Percentiles rank a stretch among this genome's conserved stretches.
phyloP scores from a whole-genome alignment of 2,888 invertebrate species.

The Keiferia lycopersicella region DNA sequence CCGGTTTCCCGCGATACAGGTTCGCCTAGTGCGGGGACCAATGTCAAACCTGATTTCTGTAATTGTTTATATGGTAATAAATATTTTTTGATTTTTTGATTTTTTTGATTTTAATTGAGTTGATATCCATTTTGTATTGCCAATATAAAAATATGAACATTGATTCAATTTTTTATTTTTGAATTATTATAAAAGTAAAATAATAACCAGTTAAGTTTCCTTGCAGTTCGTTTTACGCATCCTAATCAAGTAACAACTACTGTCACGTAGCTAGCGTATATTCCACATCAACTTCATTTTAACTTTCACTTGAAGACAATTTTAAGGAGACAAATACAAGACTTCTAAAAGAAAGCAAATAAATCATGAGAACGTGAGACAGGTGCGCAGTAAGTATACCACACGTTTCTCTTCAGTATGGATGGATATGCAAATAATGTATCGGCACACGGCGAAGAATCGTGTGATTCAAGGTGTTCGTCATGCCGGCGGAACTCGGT shows the following conservation, averaged over 20 bases:
- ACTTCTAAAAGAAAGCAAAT: slow-evolving; percentile 68
- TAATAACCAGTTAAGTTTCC: background rate
- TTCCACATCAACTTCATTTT: slow-evolving; percentile 43
- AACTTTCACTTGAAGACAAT: slow-evolving; percentile 68
- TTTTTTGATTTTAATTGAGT: too few species aligned
- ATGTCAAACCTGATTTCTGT: too few species aligned
- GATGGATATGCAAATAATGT: slow-evolving; percentile 47
- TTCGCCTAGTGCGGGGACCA: too few species aligned
- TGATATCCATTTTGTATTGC: background rate
- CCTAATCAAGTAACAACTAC: slow-evolving; percentile 43
- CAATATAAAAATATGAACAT: too few species aligned
- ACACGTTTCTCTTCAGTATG: slow-evolving; percentile 63
- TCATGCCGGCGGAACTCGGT: background rate
- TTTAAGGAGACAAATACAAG: slow-evolving; percentile 60
- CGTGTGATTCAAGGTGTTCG: slow-evolving; percentile 8
- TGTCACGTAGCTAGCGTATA: slow-evolving; percentile 47
- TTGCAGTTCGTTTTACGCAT: slow-evolving; percentile 5
- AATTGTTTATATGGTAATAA: too few species aligned
- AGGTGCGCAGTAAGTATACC: slow-evolving; percentile 47
- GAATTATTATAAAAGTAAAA: background rate
- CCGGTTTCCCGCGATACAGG: too few species aligned
- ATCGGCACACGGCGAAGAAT: slow-evolving; percentile 23
- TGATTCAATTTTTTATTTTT: too few species aligned
- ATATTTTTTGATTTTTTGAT: too few species aligned
- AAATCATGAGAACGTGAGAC: slow-evolving; percentile 57